Evolutionary conservation across 2,888 invertebrate genomes (phyloP).

Genomic region (Nomada goodeniana): DNA sequence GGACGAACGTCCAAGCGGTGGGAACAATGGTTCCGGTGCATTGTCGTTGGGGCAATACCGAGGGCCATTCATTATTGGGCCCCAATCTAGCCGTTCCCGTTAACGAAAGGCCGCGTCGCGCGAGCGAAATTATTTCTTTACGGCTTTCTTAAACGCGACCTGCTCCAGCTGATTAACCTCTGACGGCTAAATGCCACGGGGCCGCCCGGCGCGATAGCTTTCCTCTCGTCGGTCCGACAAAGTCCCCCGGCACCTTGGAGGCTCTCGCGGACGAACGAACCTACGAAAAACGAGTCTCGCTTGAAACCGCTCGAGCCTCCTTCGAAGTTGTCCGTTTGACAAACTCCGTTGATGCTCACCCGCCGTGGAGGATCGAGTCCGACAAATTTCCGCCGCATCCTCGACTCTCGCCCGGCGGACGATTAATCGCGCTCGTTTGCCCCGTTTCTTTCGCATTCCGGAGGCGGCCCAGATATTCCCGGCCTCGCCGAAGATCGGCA

Average conservation of each 20-base stretch:
- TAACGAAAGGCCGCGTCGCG: conserved; percentile 46
- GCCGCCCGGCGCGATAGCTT: background rate
- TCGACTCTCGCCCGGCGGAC: background rate
- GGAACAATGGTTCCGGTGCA: conserved; percentile 43
- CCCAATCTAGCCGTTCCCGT: conserved; percentile 47
- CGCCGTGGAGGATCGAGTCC: background rate
- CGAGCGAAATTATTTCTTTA: conserved; percentile 35
- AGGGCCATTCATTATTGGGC: conserved; percentile 51
- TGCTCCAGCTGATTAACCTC: conserved; percentile 49
- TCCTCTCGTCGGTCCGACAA: background rate
- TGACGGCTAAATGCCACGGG: conserved; percentile 21
- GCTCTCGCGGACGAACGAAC: background rate
- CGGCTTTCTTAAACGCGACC: conserved; percentile 31
- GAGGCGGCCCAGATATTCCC: background rate
- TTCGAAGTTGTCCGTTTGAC: conserved; percentile 5
- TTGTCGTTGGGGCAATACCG: conserved; percentile 43
- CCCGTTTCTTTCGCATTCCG: background rate
- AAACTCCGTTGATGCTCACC: background rate
- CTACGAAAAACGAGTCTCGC: no score
- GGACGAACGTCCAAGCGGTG: conserved; percentile 12
- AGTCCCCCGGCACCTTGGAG: background rate
- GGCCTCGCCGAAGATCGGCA: background rate
- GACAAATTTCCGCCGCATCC: conserved; percentile 13
- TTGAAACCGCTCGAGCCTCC: no score
- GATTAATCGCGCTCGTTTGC: conserved; percentile 11